Base-by-base conservation (phyloP, 2,888 invertebrate genomes). In the Oligia strigilis region DNA sequence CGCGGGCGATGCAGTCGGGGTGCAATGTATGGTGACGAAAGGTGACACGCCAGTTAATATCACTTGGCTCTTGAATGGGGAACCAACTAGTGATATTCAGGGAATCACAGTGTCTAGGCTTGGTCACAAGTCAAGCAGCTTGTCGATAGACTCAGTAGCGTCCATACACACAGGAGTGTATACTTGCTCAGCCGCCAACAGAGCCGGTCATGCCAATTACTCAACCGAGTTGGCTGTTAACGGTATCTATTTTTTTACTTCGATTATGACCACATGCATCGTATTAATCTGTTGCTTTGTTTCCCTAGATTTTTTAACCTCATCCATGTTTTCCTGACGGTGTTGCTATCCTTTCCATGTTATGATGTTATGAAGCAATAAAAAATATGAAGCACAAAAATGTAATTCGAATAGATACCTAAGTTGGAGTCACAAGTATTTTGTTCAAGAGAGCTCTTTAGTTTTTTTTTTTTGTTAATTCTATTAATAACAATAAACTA, bases 1-100 rank as follows among this genome's bases (percentile, higher is more conserved):
- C 92, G 98, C 98, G 79, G 98, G 98, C 17, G 98, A 98, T 86
- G 97, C 98, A 86, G 98, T 98, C 60, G 98, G 98, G 77, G 97
- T 98, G 11, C 98, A 98, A 87, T 98, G 98, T 93, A 98, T 98
- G 95, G 98, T 98, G 66, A 97, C 97, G 73, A 98, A 98, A 94
- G 98, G 99, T 70, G 99, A 99, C 93, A 97, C 97, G 75, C 99
- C 99, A 9, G 96, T 99, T 55, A 97, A 97, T 91, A 98, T 99
- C 77, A 97, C 97, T 77, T 99, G 99, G 99, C 97, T 97, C 55
- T 97, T 98, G 86, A 98, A 98, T 94, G 98, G 97, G 88, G 97
- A 95, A 92, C 97, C 96, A 89, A 97, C 97, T 89, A 97, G 91
- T 77, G 96, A 93, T 88, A 97, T 95, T 92, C 95, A 95, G 87